Base-by-base conservation (phyloP, 2,113 vertebrate genomes). In the Actenoides hombroni region DNA sequence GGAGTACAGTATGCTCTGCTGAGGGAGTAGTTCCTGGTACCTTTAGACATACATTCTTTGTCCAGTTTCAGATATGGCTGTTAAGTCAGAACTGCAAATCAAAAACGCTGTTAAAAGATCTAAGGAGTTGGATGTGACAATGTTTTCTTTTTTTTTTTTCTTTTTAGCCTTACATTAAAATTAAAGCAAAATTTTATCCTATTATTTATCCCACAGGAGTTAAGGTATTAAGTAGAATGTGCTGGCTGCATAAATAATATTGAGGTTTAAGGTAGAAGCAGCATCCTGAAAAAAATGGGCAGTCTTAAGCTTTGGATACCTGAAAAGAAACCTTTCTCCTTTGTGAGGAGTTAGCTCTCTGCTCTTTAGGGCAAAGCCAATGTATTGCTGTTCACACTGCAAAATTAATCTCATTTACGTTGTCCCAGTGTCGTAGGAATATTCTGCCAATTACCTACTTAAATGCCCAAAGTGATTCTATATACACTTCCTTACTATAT, bases 151-250 rank as follows among this genome's bases (percentile, higher is more conserved):
- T 35, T 24, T 39, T 56, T 35, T 39, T 69, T 67, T 33, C 8
- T 64, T 65, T 79, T 69, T 57, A 83, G 28, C 25, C 4, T 40
- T 83, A 40, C 3, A 20, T 54, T 80, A 33, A 21, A 40, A 20
- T 81, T 70, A 74, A 86, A 77, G 69, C 51, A 53, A 63, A 82
- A 60, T 64, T 65, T 21, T 78, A 10, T 79, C 25, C 37, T 35
- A 9, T 61, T 70, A 33, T 25, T 39, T 90, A 51, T 78, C 15
- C 10, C 9, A 37, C 11, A 13, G 19, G 14, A 54, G 13, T 68
- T 83, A 73, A 83, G 40, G 6, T 79, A 53, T 57, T 90, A 40
- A 80, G 64, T 68, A 76, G 83, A 83, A 86, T 51, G 24, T 86
- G 39, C 37, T 88, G 40, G 18, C 15, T 61, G 13, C 35, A n/a